phyloP scores from a whole-genome alignment of 2,888 invertebrate genomes.

The Panorpa germanica region DNA sequence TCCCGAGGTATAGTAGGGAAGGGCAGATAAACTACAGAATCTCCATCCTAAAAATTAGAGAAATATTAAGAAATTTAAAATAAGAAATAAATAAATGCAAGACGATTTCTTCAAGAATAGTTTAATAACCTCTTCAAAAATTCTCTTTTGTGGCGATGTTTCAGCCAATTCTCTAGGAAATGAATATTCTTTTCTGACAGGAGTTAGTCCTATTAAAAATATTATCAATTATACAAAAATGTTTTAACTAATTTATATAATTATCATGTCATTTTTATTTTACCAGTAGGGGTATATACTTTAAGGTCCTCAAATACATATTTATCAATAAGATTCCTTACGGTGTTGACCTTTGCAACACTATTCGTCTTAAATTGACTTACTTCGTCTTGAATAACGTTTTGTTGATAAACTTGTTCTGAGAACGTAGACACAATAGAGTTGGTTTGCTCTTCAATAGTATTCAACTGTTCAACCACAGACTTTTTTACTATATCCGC shows the following conservation, averaged over 20 bases:
- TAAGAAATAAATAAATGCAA: too few relatives aligned
- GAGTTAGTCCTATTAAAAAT: conserved; percentile 39
- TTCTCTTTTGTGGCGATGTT: conserved; percentile 49
- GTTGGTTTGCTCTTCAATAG: background rate
- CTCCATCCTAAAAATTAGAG: too few relatives aligned
- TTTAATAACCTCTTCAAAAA: conserved; percentile 36
- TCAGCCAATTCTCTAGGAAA: conserved; percentile 41
- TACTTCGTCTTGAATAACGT: conserved; percentile 18
- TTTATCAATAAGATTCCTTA: conserved; percentile 22
- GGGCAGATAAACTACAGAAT: too few relatives aligned
- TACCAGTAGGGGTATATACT: conserved; percentile 22
- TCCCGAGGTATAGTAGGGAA: too few relatives aligned
- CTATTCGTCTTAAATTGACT: conserved; percentile 18
- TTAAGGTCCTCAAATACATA: conserved; percentile 23
- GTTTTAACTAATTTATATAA: conserved; percentile 2
- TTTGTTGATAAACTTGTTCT: conserved; percentile 9
- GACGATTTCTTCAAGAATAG: too few relatives aligned
- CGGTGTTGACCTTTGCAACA: conserved; percentile 19
- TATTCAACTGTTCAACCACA: background rate
- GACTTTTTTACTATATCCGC: too few relatives aligned
- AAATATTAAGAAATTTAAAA: too few relatives aligned
- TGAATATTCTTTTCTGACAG: conserved; percentile 37
- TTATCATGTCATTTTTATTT: too few relatives aligned
- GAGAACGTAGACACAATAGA: conserved; percentile 1
- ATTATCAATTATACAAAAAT: conserved; percentile 1